Evolutionary conservation across 2,888 invertebrate species (phyloP).

Genomic region (Matsumyia berberina): DNA sequence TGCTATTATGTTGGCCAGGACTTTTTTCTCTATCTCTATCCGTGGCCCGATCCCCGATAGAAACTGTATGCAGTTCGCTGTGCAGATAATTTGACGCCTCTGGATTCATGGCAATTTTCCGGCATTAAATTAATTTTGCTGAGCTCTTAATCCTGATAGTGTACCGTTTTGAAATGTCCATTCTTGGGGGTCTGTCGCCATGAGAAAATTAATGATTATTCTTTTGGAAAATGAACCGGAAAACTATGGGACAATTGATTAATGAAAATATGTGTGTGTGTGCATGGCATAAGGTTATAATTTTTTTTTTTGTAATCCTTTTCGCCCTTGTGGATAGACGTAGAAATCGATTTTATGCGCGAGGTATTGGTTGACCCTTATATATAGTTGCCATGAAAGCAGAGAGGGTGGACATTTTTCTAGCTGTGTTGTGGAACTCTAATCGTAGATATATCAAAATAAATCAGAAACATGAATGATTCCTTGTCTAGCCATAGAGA

Average conservation of each 20-base stretch:
- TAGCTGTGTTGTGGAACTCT: neutral
- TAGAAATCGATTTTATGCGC: slow-evolving; percentile 7
- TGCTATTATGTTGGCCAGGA: slow-evolving; percentile 46
- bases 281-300: neutral
- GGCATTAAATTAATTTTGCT: slow-evolving; percentile 49
- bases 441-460: neutral
- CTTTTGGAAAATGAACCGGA: slow-evolving; percentile 28
- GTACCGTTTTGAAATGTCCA: slow-evolving; percentile 22
- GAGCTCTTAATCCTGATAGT: slow-evolving; percentile 23
- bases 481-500: neutral
- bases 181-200: neutral
- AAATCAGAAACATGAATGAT: neutral
- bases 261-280: slow-evolving; percentile 42
- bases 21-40: slow-evolving; percentile 17
- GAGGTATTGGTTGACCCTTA: neutral
- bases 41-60: slow-evolving; percentile 11
- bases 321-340: neutral
- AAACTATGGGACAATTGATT: slow-evolving; percentile 49
- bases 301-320: neutral
- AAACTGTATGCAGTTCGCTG: slow-evolving; percentile 38
- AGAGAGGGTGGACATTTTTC: too few relatives aligned
- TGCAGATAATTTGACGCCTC: slow-evolving; percentile 62
- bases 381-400: neutral
- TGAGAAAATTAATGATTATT: slow-evolving; percentile 14
- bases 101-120: slow-evolving; percentile 49